A percentile compares a stretch with the other conserved stretches of the same genome.
phyloP scores from a whole-genome alignment of 2,888 invertebrate species.

The Lochmaea capreae region DNA sequence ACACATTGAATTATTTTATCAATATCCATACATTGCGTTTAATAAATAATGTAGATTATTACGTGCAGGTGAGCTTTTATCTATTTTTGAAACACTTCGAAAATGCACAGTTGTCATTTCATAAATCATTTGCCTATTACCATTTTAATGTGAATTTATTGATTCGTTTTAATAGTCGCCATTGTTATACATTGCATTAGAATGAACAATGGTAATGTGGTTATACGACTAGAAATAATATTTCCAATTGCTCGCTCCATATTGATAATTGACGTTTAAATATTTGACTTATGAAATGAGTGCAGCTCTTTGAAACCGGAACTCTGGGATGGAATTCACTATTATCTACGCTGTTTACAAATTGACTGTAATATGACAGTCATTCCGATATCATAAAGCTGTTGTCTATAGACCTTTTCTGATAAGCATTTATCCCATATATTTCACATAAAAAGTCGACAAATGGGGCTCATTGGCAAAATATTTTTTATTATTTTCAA shows the following conservation, averaged over 20 bases:
- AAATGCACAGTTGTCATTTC: slow-evolving; percentile 35
- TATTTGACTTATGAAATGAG: too few species aligned
- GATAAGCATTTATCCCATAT: too few species aligned
- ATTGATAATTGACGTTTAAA: too few species aligned
- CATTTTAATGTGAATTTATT: slow-evolving; percentile 38
- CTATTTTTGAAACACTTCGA: slow-evolving; percentile 38
- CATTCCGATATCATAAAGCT: too few species aligned
- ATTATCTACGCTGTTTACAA: too few species aligned
- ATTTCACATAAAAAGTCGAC: too few species aligned
- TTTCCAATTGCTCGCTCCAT: slow-evolving; percentile 3
- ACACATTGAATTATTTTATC: slow-evolving; percentile 38
- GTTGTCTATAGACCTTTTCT: too few species aligned
- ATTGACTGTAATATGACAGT: too few species aligned
- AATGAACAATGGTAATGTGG: slow-evolving; percentile 10
- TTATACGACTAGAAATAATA: slow-evolving; percentile 6
- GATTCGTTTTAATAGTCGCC: slow-evolving; percentile 31
- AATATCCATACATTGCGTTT: slow-evolving; percentile 20
- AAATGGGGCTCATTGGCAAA: too few species aligned
- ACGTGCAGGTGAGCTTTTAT: slow-evolving; percentile 38
- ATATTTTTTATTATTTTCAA: too few species aligned
- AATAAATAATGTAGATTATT: slow-evolving; percentile 29
- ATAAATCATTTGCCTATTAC: slow-evolving; percentile 36
- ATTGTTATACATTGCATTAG: slow-evolving; percentile 21
- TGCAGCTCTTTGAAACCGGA: too few species aligned
- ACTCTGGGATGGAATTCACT: too few species aligned